Base-by-base conservation (phyloP, 2,113 vertebrate species). In the Bufo bufo region DNA sequence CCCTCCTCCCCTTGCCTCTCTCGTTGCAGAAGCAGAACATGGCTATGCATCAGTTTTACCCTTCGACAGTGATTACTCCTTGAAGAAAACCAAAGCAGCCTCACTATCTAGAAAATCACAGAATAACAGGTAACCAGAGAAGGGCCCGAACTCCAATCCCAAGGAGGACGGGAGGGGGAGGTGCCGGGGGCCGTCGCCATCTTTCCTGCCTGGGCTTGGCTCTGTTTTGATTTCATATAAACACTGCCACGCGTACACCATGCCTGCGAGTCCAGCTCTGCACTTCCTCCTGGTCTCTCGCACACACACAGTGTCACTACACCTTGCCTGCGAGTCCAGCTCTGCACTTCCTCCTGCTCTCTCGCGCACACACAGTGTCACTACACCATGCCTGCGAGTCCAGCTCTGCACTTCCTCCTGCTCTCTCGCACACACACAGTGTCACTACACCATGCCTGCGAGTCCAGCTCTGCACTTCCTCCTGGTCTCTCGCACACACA, bases 21-120 rank as follows among this genome's bases (percentile, higher is more conserved):
- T 88, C 20, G 5, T 84, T 59, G n/a, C 93, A 99, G 98, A 98
- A 94, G 98, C 98, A 93, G 98, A 99, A 92, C 98, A 99, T 93
- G 98, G 98, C 91, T 99, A 99, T 93, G 98, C 98, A 81, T 98
- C 98, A 89, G 97, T 97, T 93, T 95, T 99, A 94, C 98, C 98
- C 81, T 99, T 96, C 95, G 96, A 96, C 92, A 97, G 94, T 91
- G 97, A 98, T 95, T 97, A 96, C 92, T 94, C 96, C 95, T 92
- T 96, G 94, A 98, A 99, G 96, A 99, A 98, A 96, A 96, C 96
- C 94, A 99, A 98, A 97, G 91, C 96, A 77, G 95, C 96, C 89
- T 90, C 96, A 92, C 95, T 98, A 91, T 96, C 96, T 95, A 96
- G 97, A 95, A 99, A 98, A 96, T 92, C 95, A 92, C 97, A 94